Conservation (phyloP, 2,113 vertebrate genomes). For the Tetrax tetrax region DNA sequence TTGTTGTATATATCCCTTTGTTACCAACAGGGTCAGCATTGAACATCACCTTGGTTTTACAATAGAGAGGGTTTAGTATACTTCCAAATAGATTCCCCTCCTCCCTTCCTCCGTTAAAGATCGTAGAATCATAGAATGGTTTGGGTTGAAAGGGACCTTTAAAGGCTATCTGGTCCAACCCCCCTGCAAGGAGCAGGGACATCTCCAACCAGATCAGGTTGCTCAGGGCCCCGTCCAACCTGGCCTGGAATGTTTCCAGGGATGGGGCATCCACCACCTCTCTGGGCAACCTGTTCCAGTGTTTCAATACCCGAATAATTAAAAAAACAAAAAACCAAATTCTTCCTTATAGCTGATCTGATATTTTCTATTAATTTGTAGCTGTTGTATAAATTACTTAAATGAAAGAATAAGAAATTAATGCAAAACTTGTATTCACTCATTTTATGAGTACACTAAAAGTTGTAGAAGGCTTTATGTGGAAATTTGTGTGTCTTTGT, state of each 20-base stretch:
- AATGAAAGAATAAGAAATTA: neutral
- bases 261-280: neutral
- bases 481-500: neutral
- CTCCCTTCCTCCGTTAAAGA: neutral
- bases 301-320: neutral
- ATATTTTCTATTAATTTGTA: neutral
- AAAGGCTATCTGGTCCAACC: neutral
- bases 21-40: neutral
- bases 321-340: neutral
- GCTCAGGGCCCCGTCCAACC: rapidly evolving
- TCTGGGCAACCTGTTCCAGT: neutral
- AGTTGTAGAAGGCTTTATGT: neutral
- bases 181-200: neutral
- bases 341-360: neutral
- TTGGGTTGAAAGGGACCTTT: neutral
- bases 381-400: neutral
- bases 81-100: neutral
- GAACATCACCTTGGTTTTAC: neutral
- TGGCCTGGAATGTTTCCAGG: neutral
- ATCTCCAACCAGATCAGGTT: neutral
- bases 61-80: neutral
- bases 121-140: neutral
- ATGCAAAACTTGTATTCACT: neutral
- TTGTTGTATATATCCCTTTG: neutral
- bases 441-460: neutral